Evolutionary conservation across 30 jellyfish, hydroid and myxozoan genomes (phyloP), one percentile per base, ranked within the genome.

Genomic region (Morbakka virulenta): DNA sequence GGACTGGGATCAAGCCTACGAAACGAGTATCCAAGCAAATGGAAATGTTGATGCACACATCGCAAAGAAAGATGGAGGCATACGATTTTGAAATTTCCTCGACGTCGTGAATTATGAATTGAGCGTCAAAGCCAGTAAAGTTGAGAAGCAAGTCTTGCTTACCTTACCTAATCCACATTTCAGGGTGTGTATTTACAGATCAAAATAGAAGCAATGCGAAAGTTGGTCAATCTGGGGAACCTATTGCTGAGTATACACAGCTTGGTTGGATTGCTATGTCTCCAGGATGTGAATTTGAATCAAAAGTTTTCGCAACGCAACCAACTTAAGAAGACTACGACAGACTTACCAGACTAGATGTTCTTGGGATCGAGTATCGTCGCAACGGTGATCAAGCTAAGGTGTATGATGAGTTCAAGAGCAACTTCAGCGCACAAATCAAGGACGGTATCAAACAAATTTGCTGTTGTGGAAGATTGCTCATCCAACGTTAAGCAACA

Each of bases 261-360:
- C 68, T 89, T 32, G 96, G 96, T 6, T 89, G 96, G 97, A 79
- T 77, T 35, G 31, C 83, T 23, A 89, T 83, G 97, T 83, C 93
- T 14, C 81, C 86, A 11, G 95, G 95, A 24, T 35, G 25, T 32
- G 92, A 47, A 28, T 6, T 29, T 3, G 50, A 80, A n/a, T 20
- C 93, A 25, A 21, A 79, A 62, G 52, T 50, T 21, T 73, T 50
- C 78, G 32, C 50, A 20, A 35, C 95, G 12, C 76, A 72, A 31
- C 69, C 66, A 27, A 13, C 96, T 24, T 65, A 35, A 27, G 85
- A 77, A 6, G 95, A 84, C 71, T 83, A 89, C 62, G 76, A 76
- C 82, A 82, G 67, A 36, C 69, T 89, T 31, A 74, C 87, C 69
- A 73, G 77, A 32, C 78, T 81, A 12, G 95, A 81, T 50, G 91